phyloP scores from a whole-genome alignment of 2,113 vertebrate genomes.

The Fregetta grallaria region DNA sequence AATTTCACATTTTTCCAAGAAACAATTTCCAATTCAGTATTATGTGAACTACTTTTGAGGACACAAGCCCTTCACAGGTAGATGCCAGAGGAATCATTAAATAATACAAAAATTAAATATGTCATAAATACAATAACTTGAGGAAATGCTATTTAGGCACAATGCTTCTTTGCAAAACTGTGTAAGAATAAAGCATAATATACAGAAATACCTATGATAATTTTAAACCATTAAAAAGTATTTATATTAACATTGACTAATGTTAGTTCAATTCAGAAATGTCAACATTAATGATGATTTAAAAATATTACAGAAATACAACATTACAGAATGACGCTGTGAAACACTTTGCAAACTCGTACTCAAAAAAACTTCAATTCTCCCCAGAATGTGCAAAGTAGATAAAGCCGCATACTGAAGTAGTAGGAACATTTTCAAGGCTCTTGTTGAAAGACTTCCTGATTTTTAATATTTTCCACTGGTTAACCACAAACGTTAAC shows the following conservation, averaged over 20 bases:
- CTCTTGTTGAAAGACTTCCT: not conserved
- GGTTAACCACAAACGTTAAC: not conserved
- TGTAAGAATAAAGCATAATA: not conserved
- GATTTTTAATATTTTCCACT: constrained; percentile 15
- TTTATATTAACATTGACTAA: not conserved
- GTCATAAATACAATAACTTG: not conserved
- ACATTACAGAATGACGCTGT: not conserved
- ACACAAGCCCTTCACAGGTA: not conserved
- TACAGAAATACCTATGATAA: not conserved
- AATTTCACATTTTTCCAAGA: not conserved
- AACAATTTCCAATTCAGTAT: not conserved
- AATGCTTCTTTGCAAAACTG: not conserved
- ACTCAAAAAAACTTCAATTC: not conserved
- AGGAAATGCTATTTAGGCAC: not conserved
- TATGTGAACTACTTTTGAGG: not conserved
- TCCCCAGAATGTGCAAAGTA: not conserved
- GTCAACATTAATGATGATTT: not conserved
- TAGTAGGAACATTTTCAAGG: not conserved
- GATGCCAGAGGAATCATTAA: not conserved
- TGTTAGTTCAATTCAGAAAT: not conserved
- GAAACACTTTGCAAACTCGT: not conserved
- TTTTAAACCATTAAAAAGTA: not conserved
- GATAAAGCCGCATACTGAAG: not conserved
- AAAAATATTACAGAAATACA: not conserved
- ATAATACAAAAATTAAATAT: not conserved